Evolutionary conservation across 2,113 vertebrate species (phyloP).

Genomic region (Echinops telfairi): DNA sequence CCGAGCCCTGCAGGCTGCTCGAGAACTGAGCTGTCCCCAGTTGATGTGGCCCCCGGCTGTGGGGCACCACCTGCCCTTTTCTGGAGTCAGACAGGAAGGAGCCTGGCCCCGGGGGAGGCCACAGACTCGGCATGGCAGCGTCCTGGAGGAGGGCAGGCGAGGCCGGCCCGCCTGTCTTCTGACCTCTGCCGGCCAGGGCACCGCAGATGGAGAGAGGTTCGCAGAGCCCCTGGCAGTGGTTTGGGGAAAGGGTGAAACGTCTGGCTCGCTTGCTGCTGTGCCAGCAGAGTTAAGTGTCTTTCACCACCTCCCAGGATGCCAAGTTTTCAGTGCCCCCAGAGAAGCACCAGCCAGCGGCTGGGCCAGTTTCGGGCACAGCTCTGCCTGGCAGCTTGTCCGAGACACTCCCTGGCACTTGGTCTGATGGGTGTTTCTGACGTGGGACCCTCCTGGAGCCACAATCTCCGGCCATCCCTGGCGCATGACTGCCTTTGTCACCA

Average conservation of each 20-base stretch:
- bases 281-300: slow-evolving; percentile 70
- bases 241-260: slow-evolving; percentile 26
- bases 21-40: slow-evolving; percentile 25
- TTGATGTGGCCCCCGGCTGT: slow-evolving; percentile 18
- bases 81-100: neutral
- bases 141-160: neutral
- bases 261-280: slow-evolving; percentile 37
- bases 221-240: slow-evolving; percentile 45
- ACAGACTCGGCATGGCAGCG: neutral
- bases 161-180: neutral
- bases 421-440: slow-evolving; percentile 60
- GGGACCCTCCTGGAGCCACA: slow-evolving; percentile 25
- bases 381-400: slow-evolving; percentile 46
- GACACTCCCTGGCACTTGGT: slow-evolving; percentile 6
- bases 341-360: slow-evolving; percentile 18
- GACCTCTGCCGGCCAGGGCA: slow-evolving; percentile 65
- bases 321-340: slow-evolving; percentile 56
- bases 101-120: neutral
- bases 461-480: neutral
- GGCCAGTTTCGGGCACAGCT: slow-evolving; percentile 57
- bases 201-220: slow-evolving; percentile 9
- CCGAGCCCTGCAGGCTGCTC: neutral
- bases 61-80: slow-evolving; percentile 6
- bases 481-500: neutral
- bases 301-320: slow-evolving; percentile 51